A percentile compares a stretch with the other conserved stretches of the same genome.
These are phyloP conservation scores for Conchocele bisecta DNA, from an alignment of 2,888 invertebrate genomes.

Conservation along the genomic window DNA sequence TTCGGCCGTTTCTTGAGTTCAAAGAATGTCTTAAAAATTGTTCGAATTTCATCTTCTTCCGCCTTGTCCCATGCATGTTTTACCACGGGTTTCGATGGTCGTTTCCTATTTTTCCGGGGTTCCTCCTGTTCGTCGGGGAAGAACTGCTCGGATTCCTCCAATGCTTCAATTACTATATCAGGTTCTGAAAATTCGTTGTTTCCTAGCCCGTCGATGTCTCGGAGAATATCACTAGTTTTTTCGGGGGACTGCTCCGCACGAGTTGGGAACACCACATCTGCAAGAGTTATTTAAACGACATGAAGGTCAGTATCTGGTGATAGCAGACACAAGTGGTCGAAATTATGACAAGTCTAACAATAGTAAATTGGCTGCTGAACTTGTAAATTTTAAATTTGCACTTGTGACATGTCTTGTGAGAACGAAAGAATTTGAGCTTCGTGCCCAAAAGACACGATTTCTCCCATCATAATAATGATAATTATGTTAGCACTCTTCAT, in stretches of 20 bases:
- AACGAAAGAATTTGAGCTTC: no score
- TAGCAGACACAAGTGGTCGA: neutral
- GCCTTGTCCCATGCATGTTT: neutral
- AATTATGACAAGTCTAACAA: no score
- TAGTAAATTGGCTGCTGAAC: no score
- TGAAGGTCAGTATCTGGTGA: neutral
- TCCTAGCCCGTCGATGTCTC: neutral
- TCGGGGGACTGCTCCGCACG: neutral
- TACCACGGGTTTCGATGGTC: neutral
- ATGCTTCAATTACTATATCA: neutral
- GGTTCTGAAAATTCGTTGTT: neutral
- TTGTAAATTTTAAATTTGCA: no score
- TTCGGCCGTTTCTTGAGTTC: neutral
- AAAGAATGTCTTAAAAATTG: neutral
- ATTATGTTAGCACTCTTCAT: no score
- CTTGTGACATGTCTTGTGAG: no score
- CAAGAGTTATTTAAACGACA: neutral
- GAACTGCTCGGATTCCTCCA: neutral
- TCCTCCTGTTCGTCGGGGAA: neutral
- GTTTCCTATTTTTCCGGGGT: neutral
- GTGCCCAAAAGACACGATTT: no score
- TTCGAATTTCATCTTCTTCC: neutral
- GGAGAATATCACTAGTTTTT: neutral
- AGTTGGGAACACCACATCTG: slow-evolving; percentile 2
- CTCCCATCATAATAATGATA: no score